Percentiles rank a stretch among this genome's conserved stretches.
Evolutionary conservation across 2,888 invertebrate genomes (phyloP).

Genomic region (Bombyx huttoni): DNA sequence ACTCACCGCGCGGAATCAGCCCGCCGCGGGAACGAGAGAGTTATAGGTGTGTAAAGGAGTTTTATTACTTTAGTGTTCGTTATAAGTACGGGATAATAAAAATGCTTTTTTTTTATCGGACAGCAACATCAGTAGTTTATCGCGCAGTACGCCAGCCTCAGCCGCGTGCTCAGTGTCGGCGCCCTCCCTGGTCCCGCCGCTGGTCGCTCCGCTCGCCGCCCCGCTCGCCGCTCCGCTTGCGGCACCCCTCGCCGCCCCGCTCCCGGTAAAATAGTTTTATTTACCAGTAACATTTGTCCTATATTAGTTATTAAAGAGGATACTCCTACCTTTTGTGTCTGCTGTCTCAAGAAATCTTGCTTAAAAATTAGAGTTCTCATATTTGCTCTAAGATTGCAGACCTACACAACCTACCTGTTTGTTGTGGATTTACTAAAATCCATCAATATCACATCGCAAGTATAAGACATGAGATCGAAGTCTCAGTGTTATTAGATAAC

Average conservation of each 20-base stretch:
- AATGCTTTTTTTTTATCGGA: constrained; percentile 22
- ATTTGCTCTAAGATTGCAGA: no score
- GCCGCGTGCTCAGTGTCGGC: constrained; percentile 29
- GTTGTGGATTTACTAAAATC: no score
- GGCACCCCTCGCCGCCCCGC: constrained; percentile 25
- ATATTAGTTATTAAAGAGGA: no score
- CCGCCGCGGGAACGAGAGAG: constrained; percentile 87
- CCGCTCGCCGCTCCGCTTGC: constrained; percentile 31
- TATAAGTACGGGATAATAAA: not conserved
- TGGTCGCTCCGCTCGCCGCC: constrained; percentile 33
- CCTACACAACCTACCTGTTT: no score
- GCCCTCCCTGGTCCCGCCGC: constrained; percentile 36
- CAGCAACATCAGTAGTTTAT: constrained; percentile 89
- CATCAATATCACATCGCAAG: no score
- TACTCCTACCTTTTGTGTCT: no score
- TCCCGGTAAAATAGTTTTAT: constrained; percentile 25
- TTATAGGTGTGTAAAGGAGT: constrained; percentile 76
- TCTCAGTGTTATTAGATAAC: no score
- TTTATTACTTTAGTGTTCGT: not conserved
- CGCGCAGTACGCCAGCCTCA: constrained; percentile 76
- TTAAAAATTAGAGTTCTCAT: no score
- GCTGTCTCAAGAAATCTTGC: no score
- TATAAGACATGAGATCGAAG: no score
- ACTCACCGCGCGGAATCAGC: constrained; percentile 84
- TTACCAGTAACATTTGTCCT: not conserved